phyloP scores from a whole-genome alignment of 2,113 vertebrate genomes.

The Tauraco erythrolophus region DNA sequence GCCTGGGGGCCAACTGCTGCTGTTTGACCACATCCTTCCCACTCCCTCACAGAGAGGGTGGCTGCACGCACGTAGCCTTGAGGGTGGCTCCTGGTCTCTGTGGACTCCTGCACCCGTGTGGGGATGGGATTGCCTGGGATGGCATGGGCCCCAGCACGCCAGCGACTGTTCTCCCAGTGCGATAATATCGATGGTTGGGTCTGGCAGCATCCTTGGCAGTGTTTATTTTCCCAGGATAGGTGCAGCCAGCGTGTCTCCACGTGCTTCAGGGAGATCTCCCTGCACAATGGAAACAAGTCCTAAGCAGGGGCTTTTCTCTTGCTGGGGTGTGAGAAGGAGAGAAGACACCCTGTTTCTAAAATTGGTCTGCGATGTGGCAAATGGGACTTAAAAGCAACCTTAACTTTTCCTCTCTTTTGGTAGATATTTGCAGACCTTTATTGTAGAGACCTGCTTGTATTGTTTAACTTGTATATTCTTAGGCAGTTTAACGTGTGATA shows the following conservation, averaged over 20 bases:
- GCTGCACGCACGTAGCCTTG: fast-evolving
- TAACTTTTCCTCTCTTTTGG: neutral
- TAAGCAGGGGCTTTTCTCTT: neutral
- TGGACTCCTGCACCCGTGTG: neutral
- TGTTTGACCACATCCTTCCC: neutral
- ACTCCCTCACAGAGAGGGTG: neutral
- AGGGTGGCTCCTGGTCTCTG: neutral
- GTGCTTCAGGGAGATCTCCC: neutral
- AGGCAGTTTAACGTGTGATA: neutral
- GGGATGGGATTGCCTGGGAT: neutral
- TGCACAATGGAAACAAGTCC: neutral
- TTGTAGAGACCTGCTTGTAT: neutral
- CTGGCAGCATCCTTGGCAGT: neutral
- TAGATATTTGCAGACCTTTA: neutral
- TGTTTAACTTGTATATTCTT: neutral
- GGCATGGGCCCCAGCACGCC: neutral
- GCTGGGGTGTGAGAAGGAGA: neutral
- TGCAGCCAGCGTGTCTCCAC: neutral
- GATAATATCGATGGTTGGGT: neutral
- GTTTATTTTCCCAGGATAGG: neutral
- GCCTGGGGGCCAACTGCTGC: neutral
- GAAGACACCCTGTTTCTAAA: neutral
- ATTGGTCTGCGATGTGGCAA: neutral
- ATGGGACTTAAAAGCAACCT: neutral
- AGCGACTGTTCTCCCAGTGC: fast-evolving